Base-by-base conservation (phyloP, 1,140 invertebrate genomes). In the Calephelis virginiensis region DNA sequence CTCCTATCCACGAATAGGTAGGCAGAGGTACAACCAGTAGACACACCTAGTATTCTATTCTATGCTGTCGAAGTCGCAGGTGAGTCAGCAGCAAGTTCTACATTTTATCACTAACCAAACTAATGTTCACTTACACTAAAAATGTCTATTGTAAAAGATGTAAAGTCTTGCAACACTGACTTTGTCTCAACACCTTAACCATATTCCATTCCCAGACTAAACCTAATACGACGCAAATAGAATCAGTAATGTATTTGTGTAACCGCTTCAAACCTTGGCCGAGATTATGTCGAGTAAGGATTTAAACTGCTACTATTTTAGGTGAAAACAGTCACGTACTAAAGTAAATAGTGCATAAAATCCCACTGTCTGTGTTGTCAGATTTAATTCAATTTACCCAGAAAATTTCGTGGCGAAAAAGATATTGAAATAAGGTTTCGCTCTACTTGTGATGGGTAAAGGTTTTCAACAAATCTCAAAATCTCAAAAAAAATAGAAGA, bases 211-310 rank as follows among this genome's bases (percentile, higher is more conserved):
- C 14, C 49, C 53, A 65, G 38, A 56, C 50, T 63, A 46, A 45
- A 65, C 38, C 38, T 28, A 28, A 38, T 45, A 17, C 13, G 10
- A 53, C 63, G 38, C 63, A 45, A 28, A 38, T 53, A 14, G 63
- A 65, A 65, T 65, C 40, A 7, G 14, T 65, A 65, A 65, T 65
- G 63, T 13, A 38, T 65, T 65, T 53, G 56, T 59, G 56, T 59
- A 59, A 59, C 56, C 13, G 61, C 13, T 59, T 47, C 56, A 53
- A 67, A 64, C 61, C 53, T 63, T 46, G 64, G 47, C 59, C 56
- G 56, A 59, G 56, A 59, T 59, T 59, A 59, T 38, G 56, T 59
- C 56, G 12, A 38, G 17, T 59, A 59, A 59, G 56, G 56, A 59
- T 13, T 59, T 59, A 59, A 59, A 6, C 12, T 59, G 37, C 37